Conservation (phyloP, 2,797 vertebrate genomes). For the Aselliscus stoliczkanus region DNA sequence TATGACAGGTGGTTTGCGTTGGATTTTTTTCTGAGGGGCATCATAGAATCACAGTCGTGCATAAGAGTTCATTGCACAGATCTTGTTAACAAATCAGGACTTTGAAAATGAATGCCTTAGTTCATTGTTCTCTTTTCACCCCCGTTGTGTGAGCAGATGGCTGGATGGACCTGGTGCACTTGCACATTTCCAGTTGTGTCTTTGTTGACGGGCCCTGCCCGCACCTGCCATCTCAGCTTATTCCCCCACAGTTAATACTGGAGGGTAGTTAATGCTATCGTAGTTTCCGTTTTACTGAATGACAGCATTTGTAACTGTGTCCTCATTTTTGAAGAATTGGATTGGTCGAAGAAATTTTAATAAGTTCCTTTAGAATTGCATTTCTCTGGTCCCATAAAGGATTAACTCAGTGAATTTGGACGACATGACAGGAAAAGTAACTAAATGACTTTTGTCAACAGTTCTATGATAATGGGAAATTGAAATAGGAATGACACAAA, state of each 20-base stretch:
- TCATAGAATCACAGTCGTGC: not conserved
- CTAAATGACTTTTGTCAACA: not conserved
- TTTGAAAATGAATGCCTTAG: constrained; percentile 7
- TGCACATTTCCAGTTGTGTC: not conserved
- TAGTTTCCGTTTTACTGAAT: not conserved
- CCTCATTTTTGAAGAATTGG: not conserved
- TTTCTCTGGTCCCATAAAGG: not conserved
- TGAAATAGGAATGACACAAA: constrained; percentile 19
- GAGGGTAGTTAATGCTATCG: not conserved
- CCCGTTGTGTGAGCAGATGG: constrained; percentile 4
- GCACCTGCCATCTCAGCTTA: not conserved
- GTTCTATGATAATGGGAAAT: constrained; percentile 16
- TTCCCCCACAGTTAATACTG: not conserved
- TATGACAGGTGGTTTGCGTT: constrained; percentile 17
- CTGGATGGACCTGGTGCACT: not conserved
- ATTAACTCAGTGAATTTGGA: not conserved
- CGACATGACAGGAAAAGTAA: not conserved
- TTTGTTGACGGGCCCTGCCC: not conserved
- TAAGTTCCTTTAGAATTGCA: constrained; percentile 19
- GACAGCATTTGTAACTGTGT: not conserved
- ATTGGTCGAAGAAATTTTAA: constrained; percentile 12
- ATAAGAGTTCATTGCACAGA: constrained; percentile 21
- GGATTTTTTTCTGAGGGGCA: not conserved
- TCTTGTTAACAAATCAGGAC: constrained; percentile 55
- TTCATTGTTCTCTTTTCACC: constrained; percentile 34